Base-by-base conservation (phyloP, 2,797 vertebrate species). In the Martes flavigula region DNA sequence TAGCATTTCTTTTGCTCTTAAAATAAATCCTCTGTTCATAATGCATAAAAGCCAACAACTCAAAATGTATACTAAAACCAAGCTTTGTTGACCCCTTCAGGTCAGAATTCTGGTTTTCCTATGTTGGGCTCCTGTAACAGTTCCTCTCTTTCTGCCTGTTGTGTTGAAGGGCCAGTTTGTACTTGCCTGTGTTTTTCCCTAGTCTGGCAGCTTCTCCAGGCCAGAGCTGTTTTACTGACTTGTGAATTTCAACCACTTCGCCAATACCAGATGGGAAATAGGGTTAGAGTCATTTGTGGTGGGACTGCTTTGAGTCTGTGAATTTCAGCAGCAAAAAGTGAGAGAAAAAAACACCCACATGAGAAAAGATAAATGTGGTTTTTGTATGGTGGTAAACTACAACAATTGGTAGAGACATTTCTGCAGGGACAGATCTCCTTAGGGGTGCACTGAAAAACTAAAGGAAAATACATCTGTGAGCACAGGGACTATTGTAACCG, bases 1-100 rank as follows among this genome's bases (percentile, higher is more conserved):
- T 96, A 20, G 38, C 66, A 79, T 83, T 85, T 94, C 38, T 90
- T 93, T 70, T 81, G 32, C 77, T 72, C 60, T 84, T 73, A 87
- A 21, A 82, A 30, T 90, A 72, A 73, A 30, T 30, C 35, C 6
- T 81, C 51, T 78, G 15, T 81, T 81, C 30, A 4, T 86, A 68
- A 84, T 40, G 35, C 82, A 87, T 32, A 77, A 87, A 93, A 96
- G 56, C 81, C 40, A 38, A 2, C 38, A 85, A 48, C 35, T 70
- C 64, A 51, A 25, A 84, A 14, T 27, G 14, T 58, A 2, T 21
- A 17, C 1, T 13, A 27, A 81, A 85, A 40, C 68, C 32, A 87
- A 82, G 75, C 46, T 66, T 43, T 43, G 35, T 51, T 58, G 51
- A 32, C 17, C 35, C 60, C 54, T 48, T 58, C 8, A 11, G 46